Conservation (phyloP, 1,140 invertebrate genomes). For the Drosophila sproati region DNA sequence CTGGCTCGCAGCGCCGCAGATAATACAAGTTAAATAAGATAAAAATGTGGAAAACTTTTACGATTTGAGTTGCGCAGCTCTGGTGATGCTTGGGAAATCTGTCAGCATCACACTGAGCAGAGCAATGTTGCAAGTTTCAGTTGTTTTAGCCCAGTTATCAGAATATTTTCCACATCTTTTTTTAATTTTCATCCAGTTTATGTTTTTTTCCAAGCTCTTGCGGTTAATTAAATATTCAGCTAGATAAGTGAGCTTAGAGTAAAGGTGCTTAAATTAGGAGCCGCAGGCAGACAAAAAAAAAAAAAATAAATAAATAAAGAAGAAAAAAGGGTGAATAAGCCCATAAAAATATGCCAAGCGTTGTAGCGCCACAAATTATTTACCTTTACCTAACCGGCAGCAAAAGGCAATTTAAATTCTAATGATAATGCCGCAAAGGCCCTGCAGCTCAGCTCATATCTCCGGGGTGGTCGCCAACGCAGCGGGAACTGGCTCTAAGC, state of each 20-base stretch:
- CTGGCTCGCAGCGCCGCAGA: constrained; percentile 54
- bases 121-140: constrained; percentile 51
- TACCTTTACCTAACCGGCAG: constrained; percentile 64
- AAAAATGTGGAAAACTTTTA: constrained; percentile 53
- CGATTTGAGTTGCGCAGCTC: constrained; percentile 3
- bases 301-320: constrained; percentile 15
- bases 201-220: constrained; percentile 31
- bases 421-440: constrained; percentile 78
- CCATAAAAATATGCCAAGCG: constrained; percentile 78
- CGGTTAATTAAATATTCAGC: constrained; percentile 79
- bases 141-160: constrained; percentile 59
- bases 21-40: constrained; percentile 79
- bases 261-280: constrained; percentile 65
- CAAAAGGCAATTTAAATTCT: constrained; percentile 81
- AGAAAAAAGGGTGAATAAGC: constrained; percentile 71
- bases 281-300: constrained; percentile 19
- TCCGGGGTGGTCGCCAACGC: constrained; percentile 20
- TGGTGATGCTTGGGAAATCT: constrained; percentile 14
- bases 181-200: neutral
- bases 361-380: constrained; percentile 76
- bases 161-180: constrained; percentile 14
- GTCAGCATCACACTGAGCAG: constrained; percentile 10
- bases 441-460: constrained; percentile 13
- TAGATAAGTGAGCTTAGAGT: constrained; percentile 76
- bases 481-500: constrained; percentile 57